Evolutionary conservation across 1,140 invertebrate genomes (phyloP).

Genomic region (Reticulitermes speratus): DNA sequence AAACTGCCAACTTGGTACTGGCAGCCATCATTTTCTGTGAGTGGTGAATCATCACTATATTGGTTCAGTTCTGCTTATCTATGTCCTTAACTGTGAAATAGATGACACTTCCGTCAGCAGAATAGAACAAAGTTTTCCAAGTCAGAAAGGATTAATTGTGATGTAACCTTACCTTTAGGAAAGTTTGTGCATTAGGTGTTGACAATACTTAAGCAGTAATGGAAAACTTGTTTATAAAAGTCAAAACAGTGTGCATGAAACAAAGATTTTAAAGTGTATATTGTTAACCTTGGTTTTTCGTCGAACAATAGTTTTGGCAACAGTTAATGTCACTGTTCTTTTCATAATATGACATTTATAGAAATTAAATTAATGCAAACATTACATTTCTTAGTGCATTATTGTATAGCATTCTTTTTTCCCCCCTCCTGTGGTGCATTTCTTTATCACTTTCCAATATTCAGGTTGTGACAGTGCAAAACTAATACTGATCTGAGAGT

Average conservation of each 20-base stretch:
- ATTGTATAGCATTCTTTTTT: background rate
- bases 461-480: background rate
- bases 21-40: background rate
- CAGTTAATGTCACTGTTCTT: background rate
- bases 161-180: background rate
- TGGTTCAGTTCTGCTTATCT: background rate
- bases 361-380: conserved; percentile 2
- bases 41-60: background rate
- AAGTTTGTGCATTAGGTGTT: background rate
- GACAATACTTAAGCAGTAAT: background rate
- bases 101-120: background rate
- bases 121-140: conserved; percentile 5
- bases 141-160: background rate
- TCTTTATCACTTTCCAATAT: background rate
- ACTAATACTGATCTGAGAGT: background rate
- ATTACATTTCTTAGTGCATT: background rate
- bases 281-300: background rate
- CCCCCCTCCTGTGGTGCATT: background rate
- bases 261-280: background rate
- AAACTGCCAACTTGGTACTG: background rate
- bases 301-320: background rate
- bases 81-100: background rate
- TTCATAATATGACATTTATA: background rate
- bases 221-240: conserved; percentile 10
- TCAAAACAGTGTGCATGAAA: background rate